These are phyloP conservation scores for Propithecus perrieri DNA, from an alignment of 2,797 vertebrate species.

Conservation along the genomic window DNA sequence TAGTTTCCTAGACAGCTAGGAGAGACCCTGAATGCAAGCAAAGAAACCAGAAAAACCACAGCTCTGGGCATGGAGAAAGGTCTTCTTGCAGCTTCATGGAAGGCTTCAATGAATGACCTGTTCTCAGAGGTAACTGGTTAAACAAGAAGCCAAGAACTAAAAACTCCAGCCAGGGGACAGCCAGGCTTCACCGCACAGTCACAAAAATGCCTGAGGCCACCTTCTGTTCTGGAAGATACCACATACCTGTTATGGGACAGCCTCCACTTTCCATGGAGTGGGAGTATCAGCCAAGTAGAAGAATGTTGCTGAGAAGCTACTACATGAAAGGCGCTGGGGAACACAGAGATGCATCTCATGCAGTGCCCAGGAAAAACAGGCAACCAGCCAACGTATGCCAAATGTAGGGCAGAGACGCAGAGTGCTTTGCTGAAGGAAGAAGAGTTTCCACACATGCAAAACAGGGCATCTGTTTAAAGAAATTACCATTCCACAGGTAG, in stretches of 20 bases:
- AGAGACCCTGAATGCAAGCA: neutral
- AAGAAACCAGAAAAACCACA: neutral
- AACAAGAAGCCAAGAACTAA: neutral
- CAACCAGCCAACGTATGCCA: neutral
- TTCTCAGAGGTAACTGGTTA: neutral
- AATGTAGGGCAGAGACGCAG: neutral
- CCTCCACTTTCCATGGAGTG: neutral
- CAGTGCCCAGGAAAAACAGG: neutral
- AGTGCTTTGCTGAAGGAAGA: neutral
- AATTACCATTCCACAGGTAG: neutral
- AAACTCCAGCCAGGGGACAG: neutral
- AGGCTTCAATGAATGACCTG: neutral
- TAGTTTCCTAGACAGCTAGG: constrained; percentile 48
- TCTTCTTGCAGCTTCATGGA: neutral
- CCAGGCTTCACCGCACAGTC: neutral
- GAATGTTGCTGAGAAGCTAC: neutral
- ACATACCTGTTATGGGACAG: neutral
- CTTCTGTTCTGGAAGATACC: neutral
- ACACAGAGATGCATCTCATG: neutral
- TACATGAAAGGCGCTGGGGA: neutral
- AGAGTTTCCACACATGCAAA: neutral
- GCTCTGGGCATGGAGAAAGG: neutral
- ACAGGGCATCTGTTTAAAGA: neutral
- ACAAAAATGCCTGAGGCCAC: neutral
- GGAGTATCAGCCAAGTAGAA: neutral